These are phyloP conservation scores for Anguilla japonica DNA, from an alignment of 2,113 vertebrate species.

Conservation along the genomic window DNA sequence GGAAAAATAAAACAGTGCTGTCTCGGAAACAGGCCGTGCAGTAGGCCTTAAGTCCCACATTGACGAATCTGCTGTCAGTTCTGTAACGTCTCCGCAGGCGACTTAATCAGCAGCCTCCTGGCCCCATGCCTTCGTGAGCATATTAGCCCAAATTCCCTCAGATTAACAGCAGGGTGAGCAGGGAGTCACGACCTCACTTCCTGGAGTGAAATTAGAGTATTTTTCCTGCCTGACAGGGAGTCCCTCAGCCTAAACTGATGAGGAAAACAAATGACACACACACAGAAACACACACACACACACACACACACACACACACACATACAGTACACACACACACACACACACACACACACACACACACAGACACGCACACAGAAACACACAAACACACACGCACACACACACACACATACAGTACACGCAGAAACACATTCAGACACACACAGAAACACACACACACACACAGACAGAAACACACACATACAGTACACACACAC, in stretches of 20 bases:
- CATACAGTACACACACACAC: conserved; percentile 9
- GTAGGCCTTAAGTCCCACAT: neutral
- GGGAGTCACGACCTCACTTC: neutral
- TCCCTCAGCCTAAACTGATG: neutral
- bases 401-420: neutral
- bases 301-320: neutral
- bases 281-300: neutral
- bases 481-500: conserved; percentile 10
- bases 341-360: neutral
- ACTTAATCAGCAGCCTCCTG: neutral
- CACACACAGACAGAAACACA: neutral
- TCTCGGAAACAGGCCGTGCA: too few relatives aligned
- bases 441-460: neutral
- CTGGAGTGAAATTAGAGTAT: neutral
- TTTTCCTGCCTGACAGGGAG: neutral
- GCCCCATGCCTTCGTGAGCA: neutral
- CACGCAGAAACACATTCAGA: conserved; percentile 9
- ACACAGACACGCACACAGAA: neutral
- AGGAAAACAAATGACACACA: neutral
- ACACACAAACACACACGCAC: neutral
- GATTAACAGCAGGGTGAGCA: neutral
- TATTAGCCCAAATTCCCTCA: neutral
- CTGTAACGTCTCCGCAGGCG: neutral
- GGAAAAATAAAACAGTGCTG: too few relatives aligned
- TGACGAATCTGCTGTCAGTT: neutral